These are phyloP conservation scores for Pachyrhynchus sulphureomaculatus DNA, from an alignment of 1,140 invertebrate genomes.

Conservation along the genomic window DNA sequence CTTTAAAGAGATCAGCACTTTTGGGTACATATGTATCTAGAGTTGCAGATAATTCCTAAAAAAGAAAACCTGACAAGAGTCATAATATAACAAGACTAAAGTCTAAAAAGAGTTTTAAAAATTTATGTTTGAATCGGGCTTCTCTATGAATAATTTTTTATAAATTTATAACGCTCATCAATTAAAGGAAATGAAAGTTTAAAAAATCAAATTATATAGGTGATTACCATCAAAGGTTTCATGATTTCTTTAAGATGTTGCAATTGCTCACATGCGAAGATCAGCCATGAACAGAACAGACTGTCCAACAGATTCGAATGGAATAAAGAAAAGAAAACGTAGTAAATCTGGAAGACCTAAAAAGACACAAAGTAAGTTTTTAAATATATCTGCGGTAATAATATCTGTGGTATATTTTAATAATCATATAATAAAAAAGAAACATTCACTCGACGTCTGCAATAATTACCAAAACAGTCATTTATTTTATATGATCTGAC, in stretches of 20 bases:
- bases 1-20: slow-evolving; percentile 72
- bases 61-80: too few species aligned
- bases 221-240: slow-evolving; percentile 70
- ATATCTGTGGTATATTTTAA: too few species aligned
- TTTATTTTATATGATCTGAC: too few species aligned
- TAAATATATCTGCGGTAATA: neutral
- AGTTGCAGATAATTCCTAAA: slow-evolving; percentile 69
- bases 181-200: too few species aligned
- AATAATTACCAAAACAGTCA: too few species aligned
- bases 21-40: slow-evolving; percentile 77
- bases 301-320: slow-evolving; percentile 73
- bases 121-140: too few species aligned
- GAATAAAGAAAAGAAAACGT: slow-evolving; percentile 68
- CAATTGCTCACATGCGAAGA: slow-evolving; percentile 80
- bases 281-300: slow-evolving; percentile 79
- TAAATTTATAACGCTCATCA: too few species aligned
- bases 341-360: slow-evolving; percentile 62
- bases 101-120: too few species aligned
- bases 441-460: too few species aligned
- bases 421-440: too few species aligned
- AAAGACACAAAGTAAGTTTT: neutral
- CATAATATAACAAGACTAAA: too few species aligned
- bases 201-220: neutral
- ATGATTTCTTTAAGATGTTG: slow-evolving; percentile 82
- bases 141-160: too few species aligned